phyloP scores from a whole-genome alignment of 2,888 invertebrate species.

The Lacanobia oleracea region DNA sequence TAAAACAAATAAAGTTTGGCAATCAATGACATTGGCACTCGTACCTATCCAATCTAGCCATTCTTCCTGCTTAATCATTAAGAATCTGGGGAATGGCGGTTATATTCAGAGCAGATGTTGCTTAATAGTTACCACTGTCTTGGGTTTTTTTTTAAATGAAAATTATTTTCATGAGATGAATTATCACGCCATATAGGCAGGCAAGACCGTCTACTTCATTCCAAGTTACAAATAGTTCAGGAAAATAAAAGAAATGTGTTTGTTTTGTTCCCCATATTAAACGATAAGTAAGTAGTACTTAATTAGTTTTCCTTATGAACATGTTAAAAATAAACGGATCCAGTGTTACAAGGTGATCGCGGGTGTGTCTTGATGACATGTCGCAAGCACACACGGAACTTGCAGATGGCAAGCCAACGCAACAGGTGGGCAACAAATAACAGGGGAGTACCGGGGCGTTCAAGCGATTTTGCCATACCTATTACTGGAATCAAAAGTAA shows the following conservation, averaged over 20 bases:
- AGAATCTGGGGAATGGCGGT: constrained; percentile 1
- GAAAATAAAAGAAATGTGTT: background rate
- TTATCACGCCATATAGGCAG: background rate
- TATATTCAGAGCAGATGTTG: background rate
- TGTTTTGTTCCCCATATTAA: constrained; percentile 12
- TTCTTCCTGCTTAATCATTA: constrained; percentile 46
- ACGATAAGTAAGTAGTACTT: constrained; percentile 28
- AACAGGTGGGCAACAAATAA: constrained; percentile 2
- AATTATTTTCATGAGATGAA: background rate
- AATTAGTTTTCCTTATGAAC: constrained; percentile 55
- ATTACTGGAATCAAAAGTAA: too few relatives aligned
- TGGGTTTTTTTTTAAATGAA: too few relatives aligned
- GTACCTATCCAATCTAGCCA: constrained; percentile 23
- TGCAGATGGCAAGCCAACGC: constrained; percentile 27
- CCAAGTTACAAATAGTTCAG: background rate
- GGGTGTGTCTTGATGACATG: constrained; percentile 70
- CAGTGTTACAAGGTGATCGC: constrained; percentile 73
- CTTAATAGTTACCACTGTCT: background rate
- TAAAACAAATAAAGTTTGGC: constrained; percentile 51
- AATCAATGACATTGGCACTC: constrained; percentile 56
- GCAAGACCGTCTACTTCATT: background rate
- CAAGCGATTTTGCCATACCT: too few relatives aligned
- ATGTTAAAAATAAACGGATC: constrained; percentile 67
- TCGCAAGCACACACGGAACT: constrained; percentile 51
- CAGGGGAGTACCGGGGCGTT: background rate